Percentiles rank a stretch among this genome's conserved stretches.
Evolutionary conservation across 30 jellyfish, hydroid and myxozoan genomes (phyloP).

Genomic region (Hydractinia symbiolongicarpus): DNA sequence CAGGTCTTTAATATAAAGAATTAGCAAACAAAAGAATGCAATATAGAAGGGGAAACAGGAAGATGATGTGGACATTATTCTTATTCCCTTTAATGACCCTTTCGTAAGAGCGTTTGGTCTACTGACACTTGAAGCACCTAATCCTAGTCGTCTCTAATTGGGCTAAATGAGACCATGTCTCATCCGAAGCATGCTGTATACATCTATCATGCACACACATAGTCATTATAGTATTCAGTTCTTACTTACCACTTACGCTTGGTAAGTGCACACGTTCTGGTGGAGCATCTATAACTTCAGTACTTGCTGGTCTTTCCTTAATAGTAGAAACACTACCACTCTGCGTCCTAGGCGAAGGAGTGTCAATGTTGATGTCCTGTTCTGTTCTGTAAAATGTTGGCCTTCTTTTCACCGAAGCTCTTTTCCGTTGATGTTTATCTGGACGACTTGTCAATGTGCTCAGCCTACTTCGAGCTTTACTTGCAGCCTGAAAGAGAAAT

Average conservation of each 20-base stretch:
- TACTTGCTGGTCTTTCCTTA: background rate
- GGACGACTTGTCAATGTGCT: constrained; percentile 35
- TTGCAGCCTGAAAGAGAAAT: constrained; percentile 48
- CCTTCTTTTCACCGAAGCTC: background rate
- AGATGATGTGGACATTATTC: too few relatives aligned
- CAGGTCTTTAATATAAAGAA: too few relatives aligned
- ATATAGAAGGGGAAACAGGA: too few relatives aligned
- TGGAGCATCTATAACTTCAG: constrained; percentile 13
- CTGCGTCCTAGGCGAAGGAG: background rate
- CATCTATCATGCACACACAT: too few relatives aligned
- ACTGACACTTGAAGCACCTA: too few relatives aligned
- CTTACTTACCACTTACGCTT: constrained; percentile 6
- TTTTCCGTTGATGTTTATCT: background rate
- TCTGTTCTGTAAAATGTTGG: constrained; percentile 24
- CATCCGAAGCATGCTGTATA: too few relatives aligned
- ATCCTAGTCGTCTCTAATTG: too few relatives aligned
- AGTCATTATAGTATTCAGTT: too few relatives aligned
- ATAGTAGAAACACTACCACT: background rate
- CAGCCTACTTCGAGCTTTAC: constrained; percentile 65
- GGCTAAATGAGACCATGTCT: too few relatives aligned
- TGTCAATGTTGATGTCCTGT: background rate
- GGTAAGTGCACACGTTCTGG: background rate
- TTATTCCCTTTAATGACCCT: too few relatives aligned
- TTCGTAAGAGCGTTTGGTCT: too few relatives aligned
- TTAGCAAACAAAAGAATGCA: too few relatives aligned